phyloP scores from a whole-genome alignment of 23 tunicate species.

The Ciona savignyi region DNA sequence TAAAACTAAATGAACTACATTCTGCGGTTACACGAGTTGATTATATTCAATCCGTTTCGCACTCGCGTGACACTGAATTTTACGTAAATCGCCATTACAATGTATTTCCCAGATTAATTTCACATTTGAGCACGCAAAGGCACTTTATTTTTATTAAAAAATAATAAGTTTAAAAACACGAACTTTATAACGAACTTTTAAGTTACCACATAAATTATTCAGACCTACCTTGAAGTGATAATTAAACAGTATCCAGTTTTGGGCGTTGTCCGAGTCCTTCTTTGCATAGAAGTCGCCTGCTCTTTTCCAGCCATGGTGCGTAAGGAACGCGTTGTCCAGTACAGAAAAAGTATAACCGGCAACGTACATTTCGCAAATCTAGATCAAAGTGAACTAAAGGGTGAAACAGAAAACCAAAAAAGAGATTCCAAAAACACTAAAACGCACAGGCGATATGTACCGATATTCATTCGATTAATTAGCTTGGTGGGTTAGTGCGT shows the following conservation, averaged over 20 bases:
- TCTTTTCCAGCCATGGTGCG: conserved; percentile 91
- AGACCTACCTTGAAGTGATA: conserved; percentile 94
- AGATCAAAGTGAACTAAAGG: conserved; percentile 1
- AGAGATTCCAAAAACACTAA: no score
- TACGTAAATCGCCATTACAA: neutral
- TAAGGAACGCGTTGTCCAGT: conserved; percentile 91
- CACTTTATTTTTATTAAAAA: neutral
- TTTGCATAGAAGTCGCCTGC: conserved; percentile 82
- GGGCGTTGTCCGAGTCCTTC: conserved; percentile 85
- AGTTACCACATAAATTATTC: no score
- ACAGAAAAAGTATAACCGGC: conserved; percentile 93
- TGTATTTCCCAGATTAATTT: neutral
- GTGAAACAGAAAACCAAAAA: no score
- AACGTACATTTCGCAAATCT: conserved; percentile 95
- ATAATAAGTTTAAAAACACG: neutral
- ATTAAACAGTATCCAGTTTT: conserved; percentile 97
- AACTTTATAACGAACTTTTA: no score
- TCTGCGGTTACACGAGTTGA: no score
- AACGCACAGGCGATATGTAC: no score
- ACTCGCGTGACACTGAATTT: no score
- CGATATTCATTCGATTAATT: no score
- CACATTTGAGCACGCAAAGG: no score
- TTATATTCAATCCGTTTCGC: no score
- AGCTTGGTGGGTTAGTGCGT: no score
- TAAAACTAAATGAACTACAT: no score